phyloP scores from a whole-genome alignment of 2,888 invertebrate species.

The Phengaris arion region DNA sequence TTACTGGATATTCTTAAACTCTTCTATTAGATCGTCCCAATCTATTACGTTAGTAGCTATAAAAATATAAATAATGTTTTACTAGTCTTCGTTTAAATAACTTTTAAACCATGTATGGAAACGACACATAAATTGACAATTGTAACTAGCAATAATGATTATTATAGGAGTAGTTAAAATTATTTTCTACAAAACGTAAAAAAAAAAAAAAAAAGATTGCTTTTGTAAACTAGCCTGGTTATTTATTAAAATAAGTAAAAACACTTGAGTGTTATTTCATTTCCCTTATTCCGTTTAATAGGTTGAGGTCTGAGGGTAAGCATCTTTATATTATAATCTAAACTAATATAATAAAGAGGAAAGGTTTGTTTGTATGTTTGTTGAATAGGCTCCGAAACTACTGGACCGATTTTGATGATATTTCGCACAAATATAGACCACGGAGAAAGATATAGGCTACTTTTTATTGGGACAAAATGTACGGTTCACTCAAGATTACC shows the following conservation, averaged over 20 bases:
- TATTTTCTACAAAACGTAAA: constrained; percentile 18
- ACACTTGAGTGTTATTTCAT: constrained; percentile 56
- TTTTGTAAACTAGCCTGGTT: constrained; percentile 75
- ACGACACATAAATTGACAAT: background rate
- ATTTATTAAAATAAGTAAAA: constrained; percentile 76
- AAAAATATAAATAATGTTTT: constrained; percentile 39
- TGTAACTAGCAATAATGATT: constrained; percentile 35
- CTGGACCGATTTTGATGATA: no score
- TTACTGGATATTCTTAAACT: no score
- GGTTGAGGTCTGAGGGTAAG: no score
- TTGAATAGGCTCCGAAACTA: no score
- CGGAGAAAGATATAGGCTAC: no score
- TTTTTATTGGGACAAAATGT: no score
- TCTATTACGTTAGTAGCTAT: constrained; percentile 13
- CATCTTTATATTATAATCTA: no score
- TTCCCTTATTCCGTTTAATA: background rate
- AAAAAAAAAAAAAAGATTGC: constrained; percentile 53
- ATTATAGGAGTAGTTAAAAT: constrained; percentile 40
- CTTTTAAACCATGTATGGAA: constrained; percentile 32
- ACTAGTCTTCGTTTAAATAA: constrained; percentile 59
- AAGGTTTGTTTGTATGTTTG: no score
- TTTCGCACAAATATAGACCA: no score
- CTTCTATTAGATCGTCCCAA: background rate
- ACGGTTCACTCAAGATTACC: no score
- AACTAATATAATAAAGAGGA: no score